Conservation (phyloP, 2,888 invertebrate genomes). For the Schizaphis graminum region DNA sequence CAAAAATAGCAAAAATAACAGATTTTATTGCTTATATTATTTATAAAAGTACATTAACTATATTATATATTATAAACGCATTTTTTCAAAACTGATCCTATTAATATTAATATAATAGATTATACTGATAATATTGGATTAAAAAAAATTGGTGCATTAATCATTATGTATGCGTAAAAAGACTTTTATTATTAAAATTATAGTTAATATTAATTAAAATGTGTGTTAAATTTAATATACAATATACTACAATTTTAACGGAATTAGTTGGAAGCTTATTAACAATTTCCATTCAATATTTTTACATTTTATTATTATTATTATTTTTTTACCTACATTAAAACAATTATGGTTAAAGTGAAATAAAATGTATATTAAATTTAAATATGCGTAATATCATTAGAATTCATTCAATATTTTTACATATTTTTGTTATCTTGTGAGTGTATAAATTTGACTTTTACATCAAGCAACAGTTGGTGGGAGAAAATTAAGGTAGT, state of each 20-base stretch:
- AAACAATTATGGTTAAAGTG: background rate
- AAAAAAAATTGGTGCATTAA: too few species aligned
- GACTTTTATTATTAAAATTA: too few species aligned
- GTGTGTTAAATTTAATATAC: background rate
- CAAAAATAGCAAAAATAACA: too few species aligned
- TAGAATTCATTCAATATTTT: background rate
- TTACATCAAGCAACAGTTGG: background rate
- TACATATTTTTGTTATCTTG: background rate
- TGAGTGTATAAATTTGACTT: background rate
- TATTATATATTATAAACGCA: too few species aligned
- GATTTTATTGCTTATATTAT: too few species aligned
- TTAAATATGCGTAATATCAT: background rate
- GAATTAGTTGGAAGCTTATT: background rate
- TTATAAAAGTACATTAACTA: too few species aligned
- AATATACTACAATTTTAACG: background rate
- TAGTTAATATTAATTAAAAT: too few species aligned
- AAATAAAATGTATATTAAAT: background rate
- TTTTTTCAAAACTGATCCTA: too few species aligned
- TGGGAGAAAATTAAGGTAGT: background rate
- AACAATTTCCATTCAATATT: background rate
- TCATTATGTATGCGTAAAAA: too few species aligned
- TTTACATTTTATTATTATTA: background rate
- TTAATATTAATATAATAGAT: too few species aligned
- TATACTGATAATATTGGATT: too few species aligned
- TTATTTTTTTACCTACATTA: background rate